Evolutionary conservation across 1,140 invertebrate genomes (phyloP), one percentile per base, ranked within the genome.

Genomic region (Panagrolaimus sp.): DNA sequence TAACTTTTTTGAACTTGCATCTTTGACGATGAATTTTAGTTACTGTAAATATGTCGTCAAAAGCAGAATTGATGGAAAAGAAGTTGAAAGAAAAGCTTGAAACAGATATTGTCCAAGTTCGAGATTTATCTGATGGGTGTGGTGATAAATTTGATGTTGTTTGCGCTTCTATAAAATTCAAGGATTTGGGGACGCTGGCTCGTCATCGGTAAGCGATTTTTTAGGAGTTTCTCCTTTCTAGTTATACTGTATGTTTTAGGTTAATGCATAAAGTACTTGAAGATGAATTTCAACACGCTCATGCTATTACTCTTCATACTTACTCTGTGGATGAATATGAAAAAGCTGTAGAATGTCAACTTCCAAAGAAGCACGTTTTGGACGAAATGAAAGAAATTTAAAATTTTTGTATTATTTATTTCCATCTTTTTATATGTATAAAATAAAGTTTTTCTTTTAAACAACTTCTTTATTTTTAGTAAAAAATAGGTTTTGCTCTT

Each of bases 91-190:
- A 57, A 57, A 57, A 57, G n/a, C 51, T 57, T 27, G 51, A 57
- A 13, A 57, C 51, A 11, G 51, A 57, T 20, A 16, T 57, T 5
- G 51, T 57, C 3, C 51, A 57, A 27, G 51, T 57, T 57, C 16
- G 7, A 0, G 92, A 94, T 85, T 87, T 91, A 73, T 92, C 91
- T 27, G 91, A 92, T 87, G 92, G 92, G 53, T 95, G 92, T 85
- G 92, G 92, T 25, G 89, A 87, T 38, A 95, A 93, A 82, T 93
- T 93, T 84, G 88, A 88, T 66, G 90, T 88, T 23, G 70, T 92
- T 8, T 87, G 95, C 70, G 92, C 95, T 0, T 91, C 91, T 0
- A 86, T 89, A 67, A 87, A 89, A 82, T 96, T 95, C 84, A 87
- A 89, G 84, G 91, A 90, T 62, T 91, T 57, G 51, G 27, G 27